Conservation (phyloP, 2,888 invertebrate species). For the Cerastis leucographa region DNA sequence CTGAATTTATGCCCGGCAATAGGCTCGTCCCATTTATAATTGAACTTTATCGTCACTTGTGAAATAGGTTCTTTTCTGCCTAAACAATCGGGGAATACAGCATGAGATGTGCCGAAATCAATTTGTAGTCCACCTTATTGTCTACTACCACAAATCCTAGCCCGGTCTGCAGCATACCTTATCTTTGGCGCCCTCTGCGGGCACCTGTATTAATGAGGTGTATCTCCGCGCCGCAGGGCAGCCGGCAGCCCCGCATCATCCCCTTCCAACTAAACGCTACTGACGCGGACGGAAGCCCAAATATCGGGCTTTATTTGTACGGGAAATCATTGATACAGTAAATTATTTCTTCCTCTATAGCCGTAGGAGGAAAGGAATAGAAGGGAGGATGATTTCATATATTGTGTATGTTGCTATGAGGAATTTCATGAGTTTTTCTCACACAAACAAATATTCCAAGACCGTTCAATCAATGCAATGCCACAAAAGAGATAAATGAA, state of each 20-base stretch:
- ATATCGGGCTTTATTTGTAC: slow-evolving; percentile 27
- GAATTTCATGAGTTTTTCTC: not conserved
- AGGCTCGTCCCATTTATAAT: not conserved
- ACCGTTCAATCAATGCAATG: too few species aligned
- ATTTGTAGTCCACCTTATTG: not conserved
- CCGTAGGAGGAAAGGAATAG: not conserved
- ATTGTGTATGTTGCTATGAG: not conserved
- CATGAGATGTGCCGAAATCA: not conserved
- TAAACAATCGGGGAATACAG: not conserved
- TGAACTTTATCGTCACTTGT: not conserved
- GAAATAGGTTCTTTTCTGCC: not conserved
- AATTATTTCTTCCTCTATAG: slow-evolving; percentile 21
- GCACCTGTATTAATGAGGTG: slow-evolving; percentile 67
- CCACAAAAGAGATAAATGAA: too few species aligned
- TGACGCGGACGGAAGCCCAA: slow-evolving; percentile 16
- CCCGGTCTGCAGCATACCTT: slow-evolving; percentile 6
- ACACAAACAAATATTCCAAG: not conserved
- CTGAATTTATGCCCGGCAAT: not conserved
- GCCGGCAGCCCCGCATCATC: slow-evolving; percentile 28
- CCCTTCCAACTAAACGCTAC: slow-evolving; percentile 44
- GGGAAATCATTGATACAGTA: slow-evolving; percentile 9
- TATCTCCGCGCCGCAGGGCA: slow-evolving; percentile 65
- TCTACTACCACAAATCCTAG: not conserved
- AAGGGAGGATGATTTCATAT: not conserved
- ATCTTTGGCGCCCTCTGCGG: slow-evolving; percentile 43